Percentiles rank a stretch among this genome's conserved stretches.
Evolutionary conservation across 1,140 invertebrate species (phyloP).

Genomic region (Laupala kohalensis): DNA sequence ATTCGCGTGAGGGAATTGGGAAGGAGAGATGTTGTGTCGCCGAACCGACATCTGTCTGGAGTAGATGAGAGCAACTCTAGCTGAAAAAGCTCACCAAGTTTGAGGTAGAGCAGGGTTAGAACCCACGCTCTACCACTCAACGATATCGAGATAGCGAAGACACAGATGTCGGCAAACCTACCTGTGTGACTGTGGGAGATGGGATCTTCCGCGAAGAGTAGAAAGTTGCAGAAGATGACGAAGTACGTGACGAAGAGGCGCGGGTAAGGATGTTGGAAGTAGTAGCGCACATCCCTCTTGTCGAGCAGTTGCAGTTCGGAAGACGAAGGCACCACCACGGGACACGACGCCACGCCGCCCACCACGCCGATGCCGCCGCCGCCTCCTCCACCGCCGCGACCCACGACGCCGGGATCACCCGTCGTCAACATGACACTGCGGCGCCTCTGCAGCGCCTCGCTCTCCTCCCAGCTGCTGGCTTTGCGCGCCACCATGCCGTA

Average conservation of each 20-base stretch:
- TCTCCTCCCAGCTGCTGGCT: slow-evolving; percentile 19
- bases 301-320: slow-evolving; percentile 25
- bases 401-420: too few species aligned
- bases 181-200: slow-evolving; percentile 36
- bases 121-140: too few species aligned
- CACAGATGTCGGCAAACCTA: slow-evolving; percentile 16
- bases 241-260: slow-evolving; percentile 37
- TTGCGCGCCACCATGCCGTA: slow-evolving; percentile 15
- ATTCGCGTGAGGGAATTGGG: too few species aligned
- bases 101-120: neutral
- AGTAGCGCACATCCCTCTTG: slow-evolving; percentile 36
- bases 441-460: slow-evolving; percentile 18
- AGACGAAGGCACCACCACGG: slow-evolving; percentile 15
- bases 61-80: too few species aligned
- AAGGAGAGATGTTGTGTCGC: too few species aligned
- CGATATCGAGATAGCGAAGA: too few species aligned
- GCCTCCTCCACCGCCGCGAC: neutral
- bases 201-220: slow-evolving; percentile 45
- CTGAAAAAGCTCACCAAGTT: neutral
- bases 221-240: slow-evolving; percentile 42
- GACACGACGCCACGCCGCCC: slow-evolving; percentile 13
- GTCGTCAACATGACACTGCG: slow-evolving; percentile 15
- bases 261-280: slow-evolving; percentile 42
- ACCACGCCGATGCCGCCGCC: neutral
- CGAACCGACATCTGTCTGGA: too few species aligned